Evolutionary conservation across 1,140 invertebrate species (phyloP), one percentile per base, ranked within the genome.

Genomic region (Homarus americanus): DNA sequence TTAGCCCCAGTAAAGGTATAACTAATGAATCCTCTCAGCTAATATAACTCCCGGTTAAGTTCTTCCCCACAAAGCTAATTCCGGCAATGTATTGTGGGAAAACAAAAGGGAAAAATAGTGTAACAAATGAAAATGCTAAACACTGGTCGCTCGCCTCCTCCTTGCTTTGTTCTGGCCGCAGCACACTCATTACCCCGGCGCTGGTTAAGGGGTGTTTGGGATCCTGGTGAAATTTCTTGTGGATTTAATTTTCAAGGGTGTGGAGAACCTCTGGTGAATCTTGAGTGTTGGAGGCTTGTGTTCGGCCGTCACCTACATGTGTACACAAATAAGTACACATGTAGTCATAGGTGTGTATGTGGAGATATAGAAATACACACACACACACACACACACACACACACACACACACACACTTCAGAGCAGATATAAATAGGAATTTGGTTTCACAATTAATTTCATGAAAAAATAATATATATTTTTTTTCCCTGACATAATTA

Each of bases 71-170:
- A 7, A 69, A 69, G 12, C n/a, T 28, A 32, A 69, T 32, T 34
- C 20, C 28, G 32, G 63, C 79, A 82, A 82, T 82, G 79, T 53
- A 82, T 82, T 36, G 32, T 63, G 49, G 63, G 63, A 82, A 82
- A 82, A n/a, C n/a, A n/a, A 49, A 82, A 82, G 34, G 79, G 41
- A 36, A 63, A 63, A 82, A 82, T 82, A 58, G n/a, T 53, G 79
- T 24, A 82, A 36, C 44, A 63, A 82, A 82, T 82, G 49, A 82
- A 36, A 82, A 82, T 63, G 49, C 49, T 36, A 82, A 58, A 82
- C 79, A 82, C 32, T 24, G 63, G 49, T 82, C 32, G 28, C 10
- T 24, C 36, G 28, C 9, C 53, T 49, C 79, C 20, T 24, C 24
- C n/a, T 24, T 38, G 79, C 79, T 63, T 82, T 82, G 79, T 82